Conservation (phyloP, 2,888 invertebrate genomes). For the Kryphioiulus occultus region DNA sequence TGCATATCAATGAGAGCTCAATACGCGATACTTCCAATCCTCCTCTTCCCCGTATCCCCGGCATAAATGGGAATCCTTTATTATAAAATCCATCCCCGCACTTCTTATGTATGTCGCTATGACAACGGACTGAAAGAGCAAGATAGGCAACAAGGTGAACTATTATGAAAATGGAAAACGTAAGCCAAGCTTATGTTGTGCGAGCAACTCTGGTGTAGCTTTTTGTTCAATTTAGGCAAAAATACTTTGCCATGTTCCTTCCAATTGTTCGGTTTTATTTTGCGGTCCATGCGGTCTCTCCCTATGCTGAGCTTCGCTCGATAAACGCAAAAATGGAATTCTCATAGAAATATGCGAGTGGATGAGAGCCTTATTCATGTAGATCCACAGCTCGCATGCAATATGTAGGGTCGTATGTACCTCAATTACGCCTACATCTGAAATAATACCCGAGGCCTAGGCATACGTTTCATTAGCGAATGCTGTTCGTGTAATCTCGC, state of each 20-base stretch:
- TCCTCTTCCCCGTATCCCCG: neutral
- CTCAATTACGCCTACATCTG: too few species aligned
- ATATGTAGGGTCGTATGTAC: too few species aligned
- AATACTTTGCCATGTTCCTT: neutral
- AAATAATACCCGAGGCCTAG: neutral
- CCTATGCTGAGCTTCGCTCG: neutral
- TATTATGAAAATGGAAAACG: slow-evolving; percentile 5
- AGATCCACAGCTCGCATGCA: neutral
- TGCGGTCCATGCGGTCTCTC: neutral
- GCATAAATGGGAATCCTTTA: neutral
- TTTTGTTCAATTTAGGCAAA: neutral
- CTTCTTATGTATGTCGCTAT: neutral
- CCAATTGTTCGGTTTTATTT: neutral
- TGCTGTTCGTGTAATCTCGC: neutral
- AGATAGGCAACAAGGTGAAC: slow-evolving; percentile 5
- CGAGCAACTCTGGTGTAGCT: neutral
- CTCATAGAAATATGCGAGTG: neutral
- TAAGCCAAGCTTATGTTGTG: neutral
- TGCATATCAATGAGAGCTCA: slow-evolving; percentile 5
- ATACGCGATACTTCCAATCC: neutral
- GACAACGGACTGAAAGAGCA: neutral
- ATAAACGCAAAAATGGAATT: neutral
- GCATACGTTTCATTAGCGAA: neutral
- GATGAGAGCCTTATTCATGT: neutral
- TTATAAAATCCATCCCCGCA: neutral